Base-by-base conservation (phyloP, 2,113 vertebrate species). In the Epinephelus fuscoguttatus region DNA sequence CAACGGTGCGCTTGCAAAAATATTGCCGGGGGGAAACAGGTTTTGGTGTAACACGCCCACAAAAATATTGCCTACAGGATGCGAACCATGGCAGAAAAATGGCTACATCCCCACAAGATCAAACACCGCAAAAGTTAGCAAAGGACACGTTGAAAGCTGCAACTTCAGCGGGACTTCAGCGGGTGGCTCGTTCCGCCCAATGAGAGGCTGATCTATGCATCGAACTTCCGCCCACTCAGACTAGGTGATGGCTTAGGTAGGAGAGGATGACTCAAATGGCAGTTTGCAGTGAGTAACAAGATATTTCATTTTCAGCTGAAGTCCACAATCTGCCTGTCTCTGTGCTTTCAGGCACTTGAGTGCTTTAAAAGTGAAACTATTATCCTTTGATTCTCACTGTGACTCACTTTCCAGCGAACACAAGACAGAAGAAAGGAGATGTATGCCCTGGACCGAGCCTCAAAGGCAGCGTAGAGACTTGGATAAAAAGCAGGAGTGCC, bases 341-440 rank as follows among this genome's bases (percentile, higher is more conserved):
- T 60, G 3, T 25, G 42, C 21, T 67, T 52, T 40, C 27, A 81
- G 21, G 74, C n/a, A 12, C 23, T 71, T 62, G 3, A 45, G 42
- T 45, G 37, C 62, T 33, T 59, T 70, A 37, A 18, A 37, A 40
- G 40, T 73, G 25, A 40, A 60, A 18, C 23, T 66, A 52, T 67
- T 57, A 72, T 81, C 67, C 15, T 66, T 66, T 80, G 33, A 66
- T 70, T 50, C 59, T 59, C 23, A 17, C 23, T 60, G 30, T 15
- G 42, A 66, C 47, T 85, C 56, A 62, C 70, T 55, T n/a, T 81
- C 33, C 27, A 30, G 25, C 53, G 42, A 55, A 68, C 33, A 73
- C 25, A 64, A 64, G 60, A 42, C 2, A 45, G 57, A 71, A 53
- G 14, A 10, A n/a, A 62, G 6, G 19, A 81, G 49, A 63, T 64